Base-by-base conservation (phyloP, 1,140 invertebrate genomes). In the Philopotamus ludificatus region DNA sequence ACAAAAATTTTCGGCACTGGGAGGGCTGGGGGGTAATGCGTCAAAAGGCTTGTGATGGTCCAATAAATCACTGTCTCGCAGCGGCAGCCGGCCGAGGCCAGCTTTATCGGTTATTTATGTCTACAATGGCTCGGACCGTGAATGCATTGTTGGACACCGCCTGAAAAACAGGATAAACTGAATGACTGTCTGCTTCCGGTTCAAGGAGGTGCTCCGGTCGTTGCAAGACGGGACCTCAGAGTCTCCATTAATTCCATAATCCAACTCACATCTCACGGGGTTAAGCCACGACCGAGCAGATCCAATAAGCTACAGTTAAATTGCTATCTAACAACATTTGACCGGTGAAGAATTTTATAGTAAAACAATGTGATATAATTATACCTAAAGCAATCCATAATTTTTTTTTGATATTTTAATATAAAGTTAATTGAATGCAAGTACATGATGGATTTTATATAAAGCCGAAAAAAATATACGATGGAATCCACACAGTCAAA, bases 61-160 rank as follows among this genome's bases (percentile, higher is more conserved):
- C 66, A 68, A 68, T 68, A 68, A 68, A 68, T 68, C 66, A 64
- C 66, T 65, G 66, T 65, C 66, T 55, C 54, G 50, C 15, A n/a
- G 18, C 34, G 34, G 54, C 18, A 34, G 25, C n/a, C 45, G 21
- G 34, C 34, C 9, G 21, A 53, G 18, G 54, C 44, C 59, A 51
- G 54, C 60, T 67, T 63, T 67, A 67, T 67, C 66, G 66, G 44
- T 47, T 53, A 49, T 62, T 49, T 66, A 61, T 62, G 57, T 57
- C 54, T 21, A 42, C 50, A 66, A 59, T 60, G 64, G 57, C 23
- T 25, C 50, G 22, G n/a, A 15, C 21, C 28, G 59, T 26, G 53
- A 50, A 28, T 57, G 51, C 44, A 65, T 47, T 55, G 53, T 25
- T 34, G 47, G 12, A 47, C 4, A 34, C 12, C 4, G 12, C 4